Percentiles rank a stretch among this genome's conserved stretches.
Conservation (phyloP, 2,113 vertebrate genomes). For the Sinocyclocheilus grahami region DNA sequence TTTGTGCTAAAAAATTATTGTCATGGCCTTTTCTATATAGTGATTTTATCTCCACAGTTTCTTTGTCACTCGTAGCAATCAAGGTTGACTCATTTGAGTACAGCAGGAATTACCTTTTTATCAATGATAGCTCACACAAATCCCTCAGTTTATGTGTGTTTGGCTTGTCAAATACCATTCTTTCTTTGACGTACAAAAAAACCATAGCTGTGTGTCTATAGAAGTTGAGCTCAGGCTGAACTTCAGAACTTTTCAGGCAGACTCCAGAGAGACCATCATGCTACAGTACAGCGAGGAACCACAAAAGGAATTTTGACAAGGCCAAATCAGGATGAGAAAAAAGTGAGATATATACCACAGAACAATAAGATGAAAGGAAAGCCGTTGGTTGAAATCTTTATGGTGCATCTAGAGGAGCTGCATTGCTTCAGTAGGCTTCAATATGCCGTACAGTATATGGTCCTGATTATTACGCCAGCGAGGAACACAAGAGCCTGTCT, state of each 20-base stretch:
- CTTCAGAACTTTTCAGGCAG: neutral
- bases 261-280: neutral
- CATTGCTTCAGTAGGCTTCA: neutral
- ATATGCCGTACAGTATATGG: neutral
- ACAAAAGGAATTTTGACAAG: slow-evolving; percentile 8
- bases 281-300: neutral
- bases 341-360: neutral
- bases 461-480: neutral
- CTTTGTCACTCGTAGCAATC: neutral
- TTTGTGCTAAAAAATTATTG: neutral
- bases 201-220: neutral
- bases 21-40: neutral
- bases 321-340: neutral
- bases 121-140: neutral
- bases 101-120: neutral
- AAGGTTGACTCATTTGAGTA: neutral
- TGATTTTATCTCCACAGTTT: neutral
- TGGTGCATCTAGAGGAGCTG: neutral
- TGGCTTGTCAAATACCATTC: neutral
- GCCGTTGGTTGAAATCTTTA: slow-evolving; percentile 3
- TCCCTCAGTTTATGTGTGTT: neutral
- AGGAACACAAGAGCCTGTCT: slow-evolving; percentile 29
- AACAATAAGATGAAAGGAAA: slow-evolving; percentile 25
- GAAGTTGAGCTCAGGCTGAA: neutral
- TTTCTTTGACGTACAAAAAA: neutral